phyloP scores from a whole-genome alignment of 2,113 vertebrate species.

The Entomyzon cyanotis region DNA sequence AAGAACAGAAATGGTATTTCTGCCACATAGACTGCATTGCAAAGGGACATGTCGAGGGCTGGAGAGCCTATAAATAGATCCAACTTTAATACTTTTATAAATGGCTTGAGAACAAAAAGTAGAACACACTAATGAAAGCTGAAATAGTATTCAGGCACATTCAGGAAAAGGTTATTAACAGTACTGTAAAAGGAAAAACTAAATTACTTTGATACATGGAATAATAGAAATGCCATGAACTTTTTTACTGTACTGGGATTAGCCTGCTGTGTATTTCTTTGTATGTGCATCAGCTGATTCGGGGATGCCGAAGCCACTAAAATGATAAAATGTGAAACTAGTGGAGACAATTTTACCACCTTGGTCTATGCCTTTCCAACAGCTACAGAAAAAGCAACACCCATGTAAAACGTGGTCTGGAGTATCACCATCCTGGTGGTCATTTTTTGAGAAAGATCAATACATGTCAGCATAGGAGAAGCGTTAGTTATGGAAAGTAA shows the following conservation, averaged over 20 bases:
- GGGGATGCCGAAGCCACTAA: background rate
- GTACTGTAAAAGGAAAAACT: background rate
- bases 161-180: background rate
- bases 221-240: background rate
- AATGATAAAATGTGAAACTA: background rate
- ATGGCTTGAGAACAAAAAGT: constrained; percentile 33
- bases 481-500: background rate
- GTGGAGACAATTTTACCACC: background rate
- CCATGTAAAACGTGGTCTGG: background rate
- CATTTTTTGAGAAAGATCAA: background rate
- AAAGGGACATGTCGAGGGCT: background rate
- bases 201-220: background rate
- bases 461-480: background rate
- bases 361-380: background rate
- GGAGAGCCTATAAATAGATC: constrained; percentile 36
- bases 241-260: background rate
- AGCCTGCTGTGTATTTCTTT: background rate
- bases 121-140: constrained; percentile 34
- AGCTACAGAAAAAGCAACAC: background rate
- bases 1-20: constrained; percentile 3
- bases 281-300: background rate
- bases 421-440: background rate
- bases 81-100: constrained; percentile 25
- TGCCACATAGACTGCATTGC: background rate
- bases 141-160: background rate